phyloP scores from a whole-genome alignment of 1,140 invertebrate genomes.

The Asobara japonica region DNA sequence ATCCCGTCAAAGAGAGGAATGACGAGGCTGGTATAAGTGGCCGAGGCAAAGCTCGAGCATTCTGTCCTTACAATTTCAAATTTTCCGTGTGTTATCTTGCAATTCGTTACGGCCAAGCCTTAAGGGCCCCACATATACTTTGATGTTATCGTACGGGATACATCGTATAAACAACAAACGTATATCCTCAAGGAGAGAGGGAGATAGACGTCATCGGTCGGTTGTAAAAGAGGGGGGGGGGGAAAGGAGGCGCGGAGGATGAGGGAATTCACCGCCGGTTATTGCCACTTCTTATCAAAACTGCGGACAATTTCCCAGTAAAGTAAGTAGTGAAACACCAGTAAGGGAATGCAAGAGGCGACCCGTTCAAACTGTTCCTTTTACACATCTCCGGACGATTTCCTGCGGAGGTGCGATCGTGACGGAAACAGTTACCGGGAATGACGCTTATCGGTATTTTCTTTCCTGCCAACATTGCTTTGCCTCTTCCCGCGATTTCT shows the following conservation, averaged over 20 bases:
- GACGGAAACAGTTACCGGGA: conserved; percentile 35
- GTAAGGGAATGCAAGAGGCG: conserved; percentile 20
- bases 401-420: conserved; percentile 33
- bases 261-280: conserved; percentile 21
- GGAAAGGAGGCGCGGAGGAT: background rate
- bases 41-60: background rate
- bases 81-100: background rate
- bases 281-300: conserved; percentile 35
- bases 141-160: background rate
- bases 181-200: background rate
- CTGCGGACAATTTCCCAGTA: conserved; percentile 25
- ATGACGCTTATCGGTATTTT: conserved; percentile 34
- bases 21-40: background rate
- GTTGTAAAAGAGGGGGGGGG: background rate
- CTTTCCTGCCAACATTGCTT: conserved; percentile 7
- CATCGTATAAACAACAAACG: conserved; percentile 5
- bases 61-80: conserved; percentile 3
- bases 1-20: background rate
- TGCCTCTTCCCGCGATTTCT: conserved; percentile 9
- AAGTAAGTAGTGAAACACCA: conserved; percentile 19
- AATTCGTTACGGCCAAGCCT: background rate
- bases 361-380: conserved; percentile 20
- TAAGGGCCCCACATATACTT: background rate
- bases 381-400: conserved; percentile 33
- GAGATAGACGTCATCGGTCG: background rate